phyloP scores from a whole-genome alignment of 2,888 invertebrate species.

The Caenorhabditis afra region DNA sequence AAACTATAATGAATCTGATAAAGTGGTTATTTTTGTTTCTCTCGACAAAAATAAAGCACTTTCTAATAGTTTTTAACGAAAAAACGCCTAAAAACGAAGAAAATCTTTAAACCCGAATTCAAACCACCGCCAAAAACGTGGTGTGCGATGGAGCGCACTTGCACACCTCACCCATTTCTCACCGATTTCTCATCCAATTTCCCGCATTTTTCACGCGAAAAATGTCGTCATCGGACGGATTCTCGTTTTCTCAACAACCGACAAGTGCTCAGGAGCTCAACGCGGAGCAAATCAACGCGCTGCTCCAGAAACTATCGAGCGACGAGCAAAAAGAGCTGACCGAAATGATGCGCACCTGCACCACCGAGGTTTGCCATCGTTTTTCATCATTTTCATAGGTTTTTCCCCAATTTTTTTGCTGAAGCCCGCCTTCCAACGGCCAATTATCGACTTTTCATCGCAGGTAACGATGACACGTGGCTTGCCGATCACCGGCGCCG shows the following conservation, averaged over 20 bases:
- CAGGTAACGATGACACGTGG: conserved; percentile 73
- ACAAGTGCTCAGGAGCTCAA: conserved; percentile 32
- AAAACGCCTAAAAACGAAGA: too few relatives aligned
- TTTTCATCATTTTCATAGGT: neutral
- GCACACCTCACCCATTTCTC: neutral
- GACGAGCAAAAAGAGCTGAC: conserved; percentile 73
- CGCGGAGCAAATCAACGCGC: conserved; percentile 62
- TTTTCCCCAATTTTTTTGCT: too few relatives aligned
- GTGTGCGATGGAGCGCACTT: too few relatives aligned
- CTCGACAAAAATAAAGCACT: too few relatives aligned
- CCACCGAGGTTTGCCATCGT: conserved; percentile 57
- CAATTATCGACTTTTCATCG: too few relatives aligned
- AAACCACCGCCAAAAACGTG: conserved; percentile 1
- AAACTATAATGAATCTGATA: too few relatives aligned
- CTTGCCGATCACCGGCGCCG: conserved; percentile 70
- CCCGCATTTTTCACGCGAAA: neutral
- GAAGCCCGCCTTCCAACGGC: too few relatives aligned
- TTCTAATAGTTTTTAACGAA: too few relatives aligned
- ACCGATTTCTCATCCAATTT: neutral
- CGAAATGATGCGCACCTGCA: conserved; percentile 68
- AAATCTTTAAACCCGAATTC: neutral
- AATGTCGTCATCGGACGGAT: conserved; percentile 26
- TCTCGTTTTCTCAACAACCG: too few relatives aligned
- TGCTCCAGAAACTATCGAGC: conserved; percentile 71
- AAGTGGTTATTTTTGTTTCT: too few relatives aligned